Base-by-base conservation (phyloP, 2,113 vertebrate genomes). In the Podilymbus podiceps region DNA sequence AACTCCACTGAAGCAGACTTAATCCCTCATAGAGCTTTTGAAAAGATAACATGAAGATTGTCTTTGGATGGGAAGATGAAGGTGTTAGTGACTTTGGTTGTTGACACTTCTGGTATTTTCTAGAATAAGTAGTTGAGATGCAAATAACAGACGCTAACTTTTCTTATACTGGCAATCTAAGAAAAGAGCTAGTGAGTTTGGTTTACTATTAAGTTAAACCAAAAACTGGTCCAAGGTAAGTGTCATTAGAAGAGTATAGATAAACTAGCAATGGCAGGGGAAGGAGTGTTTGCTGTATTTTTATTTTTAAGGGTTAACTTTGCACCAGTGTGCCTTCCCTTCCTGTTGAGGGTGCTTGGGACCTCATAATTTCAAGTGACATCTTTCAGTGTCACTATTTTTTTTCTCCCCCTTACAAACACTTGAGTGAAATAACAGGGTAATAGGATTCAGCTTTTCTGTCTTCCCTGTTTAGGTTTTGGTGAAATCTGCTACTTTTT, bases 311-410 rank as follows among this genome's bases (percentile, higher is more conserved):
- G 69, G 95, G n/a, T 90, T 96, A 95, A 92, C 95, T 97, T 97
- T 97, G 97, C 96, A 98, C 98, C 98, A 96, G 96, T 97, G 98
- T 98, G 98, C 98, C 98, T 98, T 98, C 96, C 95, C 94, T 98
- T 94, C 55, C 78, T 94, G 92, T 94, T 66, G 79, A 96, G 93
- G 95, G 96, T 97, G 90, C 95, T 97, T 96, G 94, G 89, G 93
- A 97, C 96, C 97, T 98, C 97, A 91, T 76, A 77, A 20, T 93
- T 96, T 94, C 52, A 84, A 52, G 93, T 95, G 96, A 28, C 97
- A 85, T 92, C 67, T 60, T 94, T 91, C 42, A 28, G 5, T 94
- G 97, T 96, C 94, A 83, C 96, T 95, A 5, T 8, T 52, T 94
- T 89, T 89, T 93, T 89, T 19, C 62, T 66, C 87, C 93, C 92